Base-by-base conservation (phyloP, 23 tunicate species). In the Aplidium turbinatum region DNA sequence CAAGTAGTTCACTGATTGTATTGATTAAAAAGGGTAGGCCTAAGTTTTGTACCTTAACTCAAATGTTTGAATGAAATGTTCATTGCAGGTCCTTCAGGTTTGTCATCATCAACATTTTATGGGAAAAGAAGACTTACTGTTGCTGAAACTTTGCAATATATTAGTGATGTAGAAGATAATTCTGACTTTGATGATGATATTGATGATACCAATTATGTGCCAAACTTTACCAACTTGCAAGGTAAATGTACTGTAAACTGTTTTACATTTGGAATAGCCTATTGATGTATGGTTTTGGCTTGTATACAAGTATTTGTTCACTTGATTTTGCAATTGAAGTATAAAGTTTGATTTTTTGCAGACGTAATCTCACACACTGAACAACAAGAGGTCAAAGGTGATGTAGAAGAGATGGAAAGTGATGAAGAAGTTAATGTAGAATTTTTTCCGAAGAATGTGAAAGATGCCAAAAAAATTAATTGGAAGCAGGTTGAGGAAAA, bases 121-220 rank as follows among this genome's bases (percentile, higher is more conserved):
- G 21, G 60, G 22, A 54, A 54, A 54, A 54, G 6, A 54, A 54
- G 21, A 54, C 22, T 54, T 54, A 54, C 60, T 54, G 21, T 54
- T 16, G 60, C 60, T 54, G 60, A 16, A 54, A 54, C 22, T 54
- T 54, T 54, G 60, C 23, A n/a, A 54, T 54, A 11, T n/a, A n/a
- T 54, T 22, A 54, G 60, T 54, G 21, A 54, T n/a, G 21, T 54
- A 54, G 60, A 54, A 11, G 60, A 54, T 54, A 25, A 54, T 54
- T 54, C 60, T 18, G 60, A 54, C 21, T 54, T 54, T 54, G 60
- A 54, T 54, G 60, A 54, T 54, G 60, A 54, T 11, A 54, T 54
- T 54, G 19, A 18, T 54, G 60, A 54, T 54, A 25, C 21, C 19
- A 25, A 54, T 54, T 11, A 11, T 54, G 60, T 54, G 60, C 60